Conservation (phyloP, 2,888 invertebrate genomes). For the Eretmocerus hayati region DNA sequence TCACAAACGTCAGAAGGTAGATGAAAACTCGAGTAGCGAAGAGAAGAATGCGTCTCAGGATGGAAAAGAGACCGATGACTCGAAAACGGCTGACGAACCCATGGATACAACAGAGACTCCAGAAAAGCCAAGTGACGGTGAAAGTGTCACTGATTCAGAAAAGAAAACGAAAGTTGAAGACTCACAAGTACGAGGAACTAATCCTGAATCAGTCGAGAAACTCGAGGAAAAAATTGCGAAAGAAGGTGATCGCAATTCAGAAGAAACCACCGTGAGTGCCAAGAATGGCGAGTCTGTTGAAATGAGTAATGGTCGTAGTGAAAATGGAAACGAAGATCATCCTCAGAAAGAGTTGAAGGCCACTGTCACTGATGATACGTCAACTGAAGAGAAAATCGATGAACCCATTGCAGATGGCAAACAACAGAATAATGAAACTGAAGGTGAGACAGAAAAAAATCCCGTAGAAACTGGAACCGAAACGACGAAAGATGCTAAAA, state of each 20-base stretch:
- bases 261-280: slow-evolving; percentile 9
- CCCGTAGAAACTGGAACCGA: slow-evolving; percentile 11
- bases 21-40: slow-evolving; percentile 23
- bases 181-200: slow-evolving; percentile 13
- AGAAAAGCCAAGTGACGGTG: too few relatives aligned
- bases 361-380: slow-evolving; percentile 21
- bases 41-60: slow-evolving; percentile 16
- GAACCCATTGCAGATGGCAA: too few relatives aligned
- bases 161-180: slow-evolving; percentile 21
- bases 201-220: slow-evolving; percentile 7
- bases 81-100: slow-evolving; percentile 26
- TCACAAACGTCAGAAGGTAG: slow-evolving; percentile 41
- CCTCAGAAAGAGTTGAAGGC: slow-evolving; percentile 20
- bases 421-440: too few relatives aligned
- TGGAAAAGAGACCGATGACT: slow-evolving; percentile 12
- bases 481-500: slow-evolving; percentile 4
- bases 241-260: too few relatives aligned
- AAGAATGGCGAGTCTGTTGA: slow-evolving; percentile 3
- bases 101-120: slow-evolving; percentile 42
- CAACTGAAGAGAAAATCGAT: neutral
- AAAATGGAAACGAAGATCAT: slow-evolving; percentile 22
- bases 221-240: slow-evolving; percentile 9
- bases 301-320: slow-evolving; percentile 7
- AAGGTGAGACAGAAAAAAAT: slow-evolving; percentile 8
- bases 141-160: slow-evolving; percentile 24